Evolutionary conservation across 2,113 vertebrate species (phyloP).

Genomic region (Lasiurus borealis): DNA sequence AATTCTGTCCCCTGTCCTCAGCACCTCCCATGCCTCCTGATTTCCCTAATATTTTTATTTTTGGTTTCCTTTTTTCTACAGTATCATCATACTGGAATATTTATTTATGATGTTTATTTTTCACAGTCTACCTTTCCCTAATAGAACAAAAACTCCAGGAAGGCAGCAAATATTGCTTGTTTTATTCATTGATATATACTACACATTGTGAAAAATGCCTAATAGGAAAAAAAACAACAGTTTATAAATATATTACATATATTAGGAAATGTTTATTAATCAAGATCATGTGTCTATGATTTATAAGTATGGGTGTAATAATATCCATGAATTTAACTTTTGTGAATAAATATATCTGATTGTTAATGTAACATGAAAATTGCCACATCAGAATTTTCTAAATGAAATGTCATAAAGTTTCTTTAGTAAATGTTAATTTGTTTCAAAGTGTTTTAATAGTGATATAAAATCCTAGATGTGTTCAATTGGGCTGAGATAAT

Average conservation of each 20-base stretch:
- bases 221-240: not conserved
- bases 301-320: not conserved
- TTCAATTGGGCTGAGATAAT: slow-evolving; percentile 72
- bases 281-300: not conserved
- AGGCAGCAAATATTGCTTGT: not conserved
- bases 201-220: not conserved
- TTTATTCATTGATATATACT: not conserved
- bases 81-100: slow-evolving; percentile 9
- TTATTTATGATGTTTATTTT: slow-evolving; percentile 35
- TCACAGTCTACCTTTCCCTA: not conserved
- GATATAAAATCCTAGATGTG: slow-evolving; percentile 69
- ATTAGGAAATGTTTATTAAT: slow-evolving; percentile 15
- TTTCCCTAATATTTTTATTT: not conserved
- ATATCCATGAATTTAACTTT: slow-evolving; percentile 59
- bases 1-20: not conserved
- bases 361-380: slow-evolving; percentile 49
- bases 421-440: slow-evolving; percentile 71
- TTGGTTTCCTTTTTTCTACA: slow-evolving; percentile 16
- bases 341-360: slow-evolving; percentile 60
- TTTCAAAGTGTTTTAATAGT: slow-evolving; percentile 69
- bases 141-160: slow-evolving; percentile 9
- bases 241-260: slow-evolving; percentile 43
- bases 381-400: slow-evolving; percentile 54
- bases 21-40: not conserved
- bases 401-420: slow-evolving; percentile 63